These are phyloP conservation scores for Pseudomyrmex dendroicus DNA, from an alignment of 1,140 invertebrate species.

Conservation along the genomic window DNA sequence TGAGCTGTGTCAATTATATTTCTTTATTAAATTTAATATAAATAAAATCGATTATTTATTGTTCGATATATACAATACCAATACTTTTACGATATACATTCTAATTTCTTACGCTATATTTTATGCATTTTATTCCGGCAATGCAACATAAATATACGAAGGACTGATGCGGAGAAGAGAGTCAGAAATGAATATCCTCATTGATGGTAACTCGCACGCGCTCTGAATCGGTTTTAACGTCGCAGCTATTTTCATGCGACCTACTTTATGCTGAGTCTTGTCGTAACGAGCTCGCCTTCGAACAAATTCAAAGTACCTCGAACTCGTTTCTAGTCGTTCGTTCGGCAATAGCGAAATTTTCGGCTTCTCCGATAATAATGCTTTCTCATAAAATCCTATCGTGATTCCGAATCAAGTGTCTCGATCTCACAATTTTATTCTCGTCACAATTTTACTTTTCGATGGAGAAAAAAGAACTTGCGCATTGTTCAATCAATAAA, in stretches of 20 bases:
- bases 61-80: too few species aligned
- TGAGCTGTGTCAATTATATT: too few species aligned
- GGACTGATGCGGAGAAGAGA: constrained; percentile 16
- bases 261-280: constrained; percentile 70
- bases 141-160: neutral
- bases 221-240: constrained; percentile 67
- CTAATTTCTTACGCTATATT: too few species aligned
- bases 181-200: constrained; percentile 62
- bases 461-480: neutral
- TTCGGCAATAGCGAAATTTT: constrained; percentile 58
- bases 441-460: neutral
- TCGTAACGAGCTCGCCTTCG: constrained; percentile 78
- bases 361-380: constrained; percentile 10
- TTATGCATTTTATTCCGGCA: neutral
- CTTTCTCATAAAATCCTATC: neutral
- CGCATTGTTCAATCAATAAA: neutral
- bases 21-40: too few species aligned
- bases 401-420: neutral
- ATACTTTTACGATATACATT: too few species aligned
- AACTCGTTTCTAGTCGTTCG: constrained; percentile 38
- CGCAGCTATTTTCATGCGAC: constrained; percentile 77
- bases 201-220: constrained; percentile 77
- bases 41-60: too few species aligned
- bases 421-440: neutral
- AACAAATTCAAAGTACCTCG: constrained; percentile 73